Percentiles rank a stretch among this genome's conserved stretches.
These are phyloP conservation scores for Anarrhichthys ocellatus DNA, from an alignment of 2,113 vertebrate species.

Conservation along the genomic window DNA sequence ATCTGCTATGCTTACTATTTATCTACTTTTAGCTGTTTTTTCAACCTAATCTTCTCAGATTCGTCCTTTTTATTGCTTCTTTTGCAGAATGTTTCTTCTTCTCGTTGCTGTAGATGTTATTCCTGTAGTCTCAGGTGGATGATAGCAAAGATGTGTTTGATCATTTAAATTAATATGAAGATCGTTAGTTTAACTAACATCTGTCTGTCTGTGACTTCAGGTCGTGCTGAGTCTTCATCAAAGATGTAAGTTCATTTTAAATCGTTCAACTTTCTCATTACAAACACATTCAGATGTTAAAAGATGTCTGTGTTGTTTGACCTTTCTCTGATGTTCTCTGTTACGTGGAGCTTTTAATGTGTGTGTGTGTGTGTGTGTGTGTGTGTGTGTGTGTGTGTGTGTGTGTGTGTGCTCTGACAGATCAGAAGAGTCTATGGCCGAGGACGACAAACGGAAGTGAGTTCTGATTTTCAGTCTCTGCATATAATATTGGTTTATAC, in stretches of 20 bases:
- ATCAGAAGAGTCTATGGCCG: slow-evolving; percentile 47
- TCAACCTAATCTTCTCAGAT: background rate
- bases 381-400: slow-evolving; percentile 38
- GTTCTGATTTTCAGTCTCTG: background rate
- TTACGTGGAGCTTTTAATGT: background rate
- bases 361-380: slow-evolving; percentile 39
- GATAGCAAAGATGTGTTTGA: too few relatives aligned
- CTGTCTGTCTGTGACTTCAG: slow-evolving; percentile 42
- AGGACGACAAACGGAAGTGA: slow-evolving; percentile 68
- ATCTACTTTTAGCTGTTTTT: background rate
- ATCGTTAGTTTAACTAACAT: background rate
- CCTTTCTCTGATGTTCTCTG: slow-evolving; percentile 41
- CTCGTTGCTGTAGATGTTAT: background rate
- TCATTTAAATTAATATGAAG: background rate
- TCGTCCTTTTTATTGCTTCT: background rate
- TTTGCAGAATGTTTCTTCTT: background rate
- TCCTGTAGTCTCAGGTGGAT: background rate
- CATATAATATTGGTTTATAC: background rate
- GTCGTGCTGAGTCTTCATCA: slow-evolving; percentile 44
- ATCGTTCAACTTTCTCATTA: background rate
- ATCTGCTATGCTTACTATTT: background rate
- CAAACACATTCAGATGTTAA: slow-evolving; percentile 3
- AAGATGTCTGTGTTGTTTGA: slow-evolving; percentile 29
- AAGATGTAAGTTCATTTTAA: slow-evolving; percentile 57
- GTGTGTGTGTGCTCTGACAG: slow-evolving; percentile 49